These are phyloP conservation scores for Danionella dracula DNA, from an alignment of 2,797 vertebrate species.

Conservation along the genomic window DNA sequence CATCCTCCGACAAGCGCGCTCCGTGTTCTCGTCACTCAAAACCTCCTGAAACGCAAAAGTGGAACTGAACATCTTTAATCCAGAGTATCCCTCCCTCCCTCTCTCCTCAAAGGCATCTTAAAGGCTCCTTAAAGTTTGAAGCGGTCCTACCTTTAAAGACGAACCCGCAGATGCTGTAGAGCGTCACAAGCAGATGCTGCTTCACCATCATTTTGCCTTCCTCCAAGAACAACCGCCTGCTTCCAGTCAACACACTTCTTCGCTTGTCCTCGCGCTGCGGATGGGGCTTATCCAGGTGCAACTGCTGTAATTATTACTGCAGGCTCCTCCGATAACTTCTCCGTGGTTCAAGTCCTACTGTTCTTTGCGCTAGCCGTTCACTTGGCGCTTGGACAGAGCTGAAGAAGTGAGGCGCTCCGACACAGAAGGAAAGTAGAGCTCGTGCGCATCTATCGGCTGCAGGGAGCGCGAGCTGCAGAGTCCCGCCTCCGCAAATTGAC, in stretches of 20 bases:
- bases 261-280: slow-evolving; percentile 29
- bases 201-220: slow-evolving; percentile 55
- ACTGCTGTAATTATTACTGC: slow-evolving; percentile 22
- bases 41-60: background rate
- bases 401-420: slow-evolving; percentile 41
- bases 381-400: slow-evolving; percentile 25
- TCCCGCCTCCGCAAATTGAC: slow-evolving; percentile 45
- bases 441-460: slow-evolving; percentile 36
- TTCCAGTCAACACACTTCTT: slow-evolving; percentile 35
- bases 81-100: background rate
- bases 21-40: background rate
- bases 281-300: slow-evolving; percentile 50
- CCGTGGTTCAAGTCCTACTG: slow-evolving; percentile 22
- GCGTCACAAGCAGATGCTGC: slow-evolving; percentile 50
- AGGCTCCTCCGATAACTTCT: slow-evolving; percentile 37
- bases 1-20: slow-evolving; percentile 6
- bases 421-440: slow-evolving; percentile 40
- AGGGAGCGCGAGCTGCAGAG: slow-evolving; percentile 28
- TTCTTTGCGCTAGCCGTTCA: slow-evolving; percentile 24
- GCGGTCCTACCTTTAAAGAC: slow-evolving; percentile 50
- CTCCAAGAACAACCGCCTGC: slow-evolving; percentile 35
- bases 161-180: slow-evolving; percentile 57
- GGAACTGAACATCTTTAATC: slow-evolving; percentile 16
- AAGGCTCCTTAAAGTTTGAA: slow-evolving; percentile 29
- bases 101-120: background rate